A percentile compares a stretch with the other conserved stretches of the same genome.
phyloP scores from a whole-genome alignment of 2,888 invertebrate genomes.

The Teleiodes luculella region DNA sequence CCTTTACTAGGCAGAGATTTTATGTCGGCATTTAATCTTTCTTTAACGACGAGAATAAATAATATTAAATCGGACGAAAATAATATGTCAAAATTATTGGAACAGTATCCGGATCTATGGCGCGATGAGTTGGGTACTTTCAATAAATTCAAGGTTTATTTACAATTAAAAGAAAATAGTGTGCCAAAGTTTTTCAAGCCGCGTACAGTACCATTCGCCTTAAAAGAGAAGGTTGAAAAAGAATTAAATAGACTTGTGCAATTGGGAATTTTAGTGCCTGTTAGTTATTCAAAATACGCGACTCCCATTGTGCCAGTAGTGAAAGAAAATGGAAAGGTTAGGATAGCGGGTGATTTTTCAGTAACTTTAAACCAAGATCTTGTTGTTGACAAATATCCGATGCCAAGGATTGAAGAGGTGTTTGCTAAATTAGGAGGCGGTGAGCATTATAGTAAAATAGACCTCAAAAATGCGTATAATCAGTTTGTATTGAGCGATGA shows the following conservation, averaged over 20 bases:
- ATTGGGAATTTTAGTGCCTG: constrained; percentile 27
- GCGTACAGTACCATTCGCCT: constrained; percentile 30
- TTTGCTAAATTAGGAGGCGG: constrained; percentile 20
- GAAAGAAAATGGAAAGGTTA: constrained; percentile 22
- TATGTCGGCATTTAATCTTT: neutral
- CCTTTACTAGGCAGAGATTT: neutral
- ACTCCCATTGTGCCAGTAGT: constrained; percentile 28
- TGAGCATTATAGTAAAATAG: constrained; percentile 16
- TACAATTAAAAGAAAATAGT: neutral
- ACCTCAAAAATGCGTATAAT: neutral
- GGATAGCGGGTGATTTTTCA: constrained; percentile 21
- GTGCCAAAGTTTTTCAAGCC: constrained; percentile 24
- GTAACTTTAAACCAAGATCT: constrained; percentile 27
- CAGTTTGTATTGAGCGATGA: neutral
- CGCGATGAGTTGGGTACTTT: constrained; percentile 15
- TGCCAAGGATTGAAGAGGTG: constrained; percentile 24
- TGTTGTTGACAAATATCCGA: too few relatives aligned
- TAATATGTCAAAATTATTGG: neutral
- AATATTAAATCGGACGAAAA: neutral
- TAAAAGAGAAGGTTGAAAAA: constrained; percentile 29
- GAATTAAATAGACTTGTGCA: constrained; percentile 24
- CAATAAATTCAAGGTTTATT: neutral
- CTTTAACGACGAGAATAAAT: neutral
- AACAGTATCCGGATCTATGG: neutral
- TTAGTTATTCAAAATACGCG: constrained; percentile 23